These are phyloP conservation scores for Nycticryphes semicollaris DNA, from an alignment of 2,113 vertebrate species.

Conservation along the genomic window DNA sequence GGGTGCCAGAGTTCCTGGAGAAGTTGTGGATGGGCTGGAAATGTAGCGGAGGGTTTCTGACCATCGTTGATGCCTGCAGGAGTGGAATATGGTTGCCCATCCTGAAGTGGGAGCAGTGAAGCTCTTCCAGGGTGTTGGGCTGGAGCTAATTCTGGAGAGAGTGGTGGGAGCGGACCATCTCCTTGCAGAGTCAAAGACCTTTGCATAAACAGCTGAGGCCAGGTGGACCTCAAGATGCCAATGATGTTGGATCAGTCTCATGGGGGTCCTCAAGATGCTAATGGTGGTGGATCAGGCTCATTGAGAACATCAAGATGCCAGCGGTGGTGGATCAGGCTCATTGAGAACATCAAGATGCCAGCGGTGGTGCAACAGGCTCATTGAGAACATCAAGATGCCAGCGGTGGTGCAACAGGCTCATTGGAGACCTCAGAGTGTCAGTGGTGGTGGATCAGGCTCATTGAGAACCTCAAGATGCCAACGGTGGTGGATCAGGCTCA, in stretches of 20 bases:
- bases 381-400: no score
- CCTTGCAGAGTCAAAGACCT: rapidly evolving
- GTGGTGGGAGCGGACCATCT: rapidly evolving
- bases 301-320: neutral
- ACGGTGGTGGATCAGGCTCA: neutral
- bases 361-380: neutral
- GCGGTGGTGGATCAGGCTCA: neutral
- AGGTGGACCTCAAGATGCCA: neutral
- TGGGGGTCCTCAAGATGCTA: no score
- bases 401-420: no score
- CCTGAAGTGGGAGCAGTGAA: neutral
- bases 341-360: neutral
- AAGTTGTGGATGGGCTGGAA: neutral
- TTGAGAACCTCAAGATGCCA: neutral
- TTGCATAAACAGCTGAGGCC: rapidly evolving
- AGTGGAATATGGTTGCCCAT: rapidly evolving
- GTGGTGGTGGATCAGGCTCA: neutral
- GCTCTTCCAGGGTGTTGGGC: rapidly evolving
- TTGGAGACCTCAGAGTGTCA: neutral
- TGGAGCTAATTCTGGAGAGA: neutral
- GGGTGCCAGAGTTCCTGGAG: neutral
- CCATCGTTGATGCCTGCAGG: neutral
- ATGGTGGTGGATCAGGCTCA: no score
- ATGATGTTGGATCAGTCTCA: neutral
- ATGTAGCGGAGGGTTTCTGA: rapidly evolving